Base-by-base conservation (phyloP, 1,140 invertebrate species). In the Cyclargus thomasi region DNA sequence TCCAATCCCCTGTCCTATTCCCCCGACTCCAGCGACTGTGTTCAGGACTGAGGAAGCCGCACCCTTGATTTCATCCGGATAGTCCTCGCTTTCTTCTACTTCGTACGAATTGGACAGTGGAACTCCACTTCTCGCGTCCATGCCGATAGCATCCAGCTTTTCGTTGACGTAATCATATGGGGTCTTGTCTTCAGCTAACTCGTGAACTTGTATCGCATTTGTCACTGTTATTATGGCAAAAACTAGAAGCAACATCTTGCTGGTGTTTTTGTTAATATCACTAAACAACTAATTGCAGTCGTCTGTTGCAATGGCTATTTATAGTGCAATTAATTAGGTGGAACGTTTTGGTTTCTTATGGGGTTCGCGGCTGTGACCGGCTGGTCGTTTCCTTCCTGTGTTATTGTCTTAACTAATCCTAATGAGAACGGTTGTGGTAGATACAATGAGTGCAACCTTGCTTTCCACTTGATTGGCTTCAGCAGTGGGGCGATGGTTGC, bases 81-180 rank as follows among this genome's bases (percentile, higher is more conserved):
- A 87, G 75, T 90, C 87, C 63, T 76, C 84, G 77, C 83, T 87
- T 81, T 91, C 89, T 83, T 90, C 88, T 16, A 91, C 82, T 82
- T 90, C 85, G 67, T 91, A 91, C 11, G 80, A 82, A 59, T 74
- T 82, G 10, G 86, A 86, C 70, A 91, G 64, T n/a, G 90, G 90
- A 62, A 89, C 21, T 67, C 85, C 88, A 63, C 83, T 79, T 53
- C 71, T 81, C 0, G 69, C 64, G 57, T 88, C 82, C 20, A 76
- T 76, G 5, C 76, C 74, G n/a, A 90, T 80, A 1, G 80, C 68
- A 67, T 89, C 84, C 67, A 90, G 73, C 0, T 81, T 79, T 68
- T 83, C 85, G 53, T 83, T 88, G 20, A 90, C 83, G 65, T 85
- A 85, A 77, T 90, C 88, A 70, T 83, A 90, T 2, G 88, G 88